phyloP scores from a whole-genome alignment of 2,113 vertebrate genomes.

The Bungarus multicinctus region DNA sequence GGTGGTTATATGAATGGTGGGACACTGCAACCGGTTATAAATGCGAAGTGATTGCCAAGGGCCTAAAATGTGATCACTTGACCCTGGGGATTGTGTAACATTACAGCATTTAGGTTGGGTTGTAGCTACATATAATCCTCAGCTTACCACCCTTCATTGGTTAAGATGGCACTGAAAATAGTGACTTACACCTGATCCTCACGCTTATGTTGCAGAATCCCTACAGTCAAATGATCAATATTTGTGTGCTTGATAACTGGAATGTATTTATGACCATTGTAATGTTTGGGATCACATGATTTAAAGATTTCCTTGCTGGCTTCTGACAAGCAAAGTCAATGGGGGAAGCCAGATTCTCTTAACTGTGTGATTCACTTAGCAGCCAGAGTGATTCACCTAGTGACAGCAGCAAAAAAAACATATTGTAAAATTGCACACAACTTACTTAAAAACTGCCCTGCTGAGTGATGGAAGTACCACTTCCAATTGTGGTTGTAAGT shows the following conservation, averaged over 20 bases:
- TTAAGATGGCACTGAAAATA: background rate
- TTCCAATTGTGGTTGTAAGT: background rate
- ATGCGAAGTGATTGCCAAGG: too few relatives aligned
- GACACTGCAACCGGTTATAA: too few relatives aligned
- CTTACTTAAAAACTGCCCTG: background rate
- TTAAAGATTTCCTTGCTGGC: too few relatives aligned
- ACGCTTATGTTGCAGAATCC: background rate
- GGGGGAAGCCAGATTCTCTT: background rate
- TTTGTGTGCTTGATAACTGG: background rate
- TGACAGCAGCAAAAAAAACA: background rate
- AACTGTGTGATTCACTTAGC: background rate
- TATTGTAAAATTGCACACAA: background rate
- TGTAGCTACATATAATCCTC: too few relatives aligned
- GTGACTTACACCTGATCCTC: background rate
- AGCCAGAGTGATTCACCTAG: background rate
- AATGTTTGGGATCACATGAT: background rate
- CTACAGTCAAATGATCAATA: background rate
- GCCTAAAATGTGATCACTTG: too few relatives aligned
- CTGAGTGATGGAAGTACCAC: background rate
- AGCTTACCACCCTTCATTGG: background rate
- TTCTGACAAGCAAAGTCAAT: background rate
- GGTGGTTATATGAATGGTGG: too few relatives aligned
- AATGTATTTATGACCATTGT: background rate
- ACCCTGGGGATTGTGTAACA: too few relatives aligned
- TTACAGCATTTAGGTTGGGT: too few relatives aligned